Evolutionary conservation across 2,888 invertebrate genomes (phyloP).

Genomic region (Poecilus cupreus): DNA sequence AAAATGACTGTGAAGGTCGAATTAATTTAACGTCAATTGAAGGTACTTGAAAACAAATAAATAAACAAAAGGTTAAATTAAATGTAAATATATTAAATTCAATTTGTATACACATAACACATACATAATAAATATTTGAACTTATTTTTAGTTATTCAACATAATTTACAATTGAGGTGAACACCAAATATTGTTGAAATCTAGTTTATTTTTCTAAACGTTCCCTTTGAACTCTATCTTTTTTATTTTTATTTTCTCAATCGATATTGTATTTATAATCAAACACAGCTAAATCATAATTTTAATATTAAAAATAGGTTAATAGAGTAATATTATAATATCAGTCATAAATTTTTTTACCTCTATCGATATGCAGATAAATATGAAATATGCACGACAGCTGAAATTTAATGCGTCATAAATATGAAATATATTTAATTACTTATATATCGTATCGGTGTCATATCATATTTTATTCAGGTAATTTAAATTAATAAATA

Average conservation of each 20-base stretch:
- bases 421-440: constrained; percentile 8
- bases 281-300: neutral
- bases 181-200: neutral
- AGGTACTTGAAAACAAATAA: constrained; percentile 9
- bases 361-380: constrained; percentile 49
- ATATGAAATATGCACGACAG: constrained; percentile 41
- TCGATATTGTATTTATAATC: neutral
- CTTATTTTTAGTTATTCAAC: neutral
- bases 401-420: neutral
- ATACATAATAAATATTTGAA: neutral
- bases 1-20: neutral
- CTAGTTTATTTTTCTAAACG: neutral
- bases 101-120: neutral
- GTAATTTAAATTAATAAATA: neutral
- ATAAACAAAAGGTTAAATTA: neutral
- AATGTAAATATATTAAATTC: too few species aligned
- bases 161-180: neutral
- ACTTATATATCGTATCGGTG: neutral
- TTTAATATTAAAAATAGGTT: neutral
- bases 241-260: neutral
- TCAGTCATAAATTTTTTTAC: constrained; percentile 31
- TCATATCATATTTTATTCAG: neutral
- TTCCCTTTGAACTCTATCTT: neutral
- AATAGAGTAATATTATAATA: neutral
- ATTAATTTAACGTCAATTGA: constrained; percentile 6